Evolutionary conservation across 1,140 invertebrate genomes (phyloP).

Genomic region (Capitella teleta): DNA sequence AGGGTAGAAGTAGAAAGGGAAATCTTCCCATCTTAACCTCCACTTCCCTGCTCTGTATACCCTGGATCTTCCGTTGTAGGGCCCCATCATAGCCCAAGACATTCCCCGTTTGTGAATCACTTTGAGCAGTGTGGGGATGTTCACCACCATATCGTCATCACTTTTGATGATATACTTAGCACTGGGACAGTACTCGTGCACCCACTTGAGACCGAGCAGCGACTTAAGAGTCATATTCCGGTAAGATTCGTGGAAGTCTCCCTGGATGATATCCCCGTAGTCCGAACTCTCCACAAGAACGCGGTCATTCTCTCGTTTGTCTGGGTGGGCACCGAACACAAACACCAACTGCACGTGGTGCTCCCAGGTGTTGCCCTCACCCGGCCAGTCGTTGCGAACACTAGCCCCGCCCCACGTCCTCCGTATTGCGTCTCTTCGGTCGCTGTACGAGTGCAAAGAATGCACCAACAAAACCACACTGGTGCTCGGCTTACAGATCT

Average conservation of each 20-base stretch:
- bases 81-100: slow-evolving; percentile 7
- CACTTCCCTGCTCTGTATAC: slow-evolving; percentile 20
- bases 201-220: slow-evolving; percentile 74
- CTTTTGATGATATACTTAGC: slow-evolving; percentile 68
- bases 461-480: slow-evolving; percentile 5
- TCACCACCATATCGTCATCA: slow-evolving; percentile 77
- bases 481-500: background rate
- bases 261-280: slow-evolving; percentile 30
- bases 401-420: slow-evolving; percentile 8
- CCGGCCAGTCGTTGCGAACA: background rate
- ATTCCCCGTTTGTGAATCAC: slow-evolving; percentile 7
- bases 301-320: background rate
- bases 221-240: slow-evolving; percentile 47
- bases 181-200: slow-evolving; percentile 50
- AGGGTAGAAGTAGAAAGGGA: slow-evolving; percentile 22
- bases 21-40: slow-evolving; percentile 21
- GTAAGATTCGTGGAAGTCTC: slow-evolving; percentile 31
- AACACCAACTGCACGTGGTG: background rate
- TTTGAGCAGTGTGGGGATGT: slow-evolving; percentile 46
- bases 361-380: background rate
- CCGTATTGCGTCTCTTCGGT: slow-evolving; percentile 5
- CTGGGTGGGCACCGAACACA: background rate
- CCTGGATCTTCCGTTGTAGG: slow-evolving; percentile 4
- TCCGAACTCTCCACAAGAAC: background rate
- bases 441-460: slow-evolving; percentile 2